Evolutionary conservation across 2,888 invertebrate genomes (phyloP).

Genomic region (Linyphia triangularis): DNA sequence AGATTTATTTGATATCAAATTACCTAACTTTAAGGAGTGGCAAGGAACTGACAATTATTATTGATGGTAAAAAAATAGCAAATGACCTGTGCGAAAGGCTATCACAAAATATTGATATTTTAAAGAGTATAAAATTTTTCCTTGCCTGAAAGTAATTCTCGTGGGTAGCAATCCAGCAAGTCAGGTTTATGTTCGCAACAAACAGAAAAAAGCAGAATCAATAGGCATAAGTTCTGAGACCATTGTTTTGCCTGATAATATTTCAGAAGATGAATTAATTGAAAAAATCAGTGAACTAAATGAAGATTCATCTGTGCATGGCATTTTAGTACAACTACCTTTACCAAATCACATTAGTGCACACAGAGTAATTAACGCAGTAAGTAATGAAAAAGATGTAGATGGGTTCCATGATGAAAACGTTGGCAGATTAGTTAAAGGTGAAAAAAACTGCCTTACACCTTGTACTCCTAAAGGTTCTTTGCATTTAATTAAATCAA

Average conservation of each 20-base stretch:
- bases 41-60: background rate
- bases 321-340: background rate
- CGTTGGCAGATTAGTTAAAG: slow-evolving; percentile 93
- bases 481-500: slow-evolving; percentile 91
- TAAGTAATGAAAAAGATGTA: slow-evolving; percentile 94
- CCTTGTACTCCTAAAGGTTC: slow-evolving; percentile 98
- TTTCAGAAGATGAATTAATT: slow-evolving; percentile 9
- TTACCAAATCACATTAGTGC: slow-evolving; percentile 84
- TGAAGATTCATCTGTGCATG: background rate
- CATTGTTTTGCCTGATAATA: slow-evolving; percentile 8
- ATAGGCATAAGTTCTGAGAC: slow-evolving; percentile 13
- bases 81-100: background rate
- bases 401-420: slow-evolving; percentile 93
- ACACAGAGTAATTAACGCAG: slow-evolving; percentile 80
- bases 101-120: background rate
- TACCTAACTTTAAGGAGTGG: slow-evolving; percentile 3
- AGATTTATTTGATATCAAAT: slow-evolving; percentile 3
- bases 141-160: slow-evolving; percentile 1
- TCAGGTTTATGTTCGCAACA: background rate
- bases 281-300: background rate
- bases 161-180: slow-evolving; percentile 4
- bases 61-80: slow-evolving; percentile 3
- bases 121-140: too few relatives aligned
- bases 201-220: slow-evolving; percentile 5
- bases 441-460: slow-evolving; percentile 89